A percentile compares a stretch with the other conserved stretches of the same genome.
Conservation (phyloP, 2,113 vertebrate genomes). For the Leptobrachium ailaonicum region DNA sequence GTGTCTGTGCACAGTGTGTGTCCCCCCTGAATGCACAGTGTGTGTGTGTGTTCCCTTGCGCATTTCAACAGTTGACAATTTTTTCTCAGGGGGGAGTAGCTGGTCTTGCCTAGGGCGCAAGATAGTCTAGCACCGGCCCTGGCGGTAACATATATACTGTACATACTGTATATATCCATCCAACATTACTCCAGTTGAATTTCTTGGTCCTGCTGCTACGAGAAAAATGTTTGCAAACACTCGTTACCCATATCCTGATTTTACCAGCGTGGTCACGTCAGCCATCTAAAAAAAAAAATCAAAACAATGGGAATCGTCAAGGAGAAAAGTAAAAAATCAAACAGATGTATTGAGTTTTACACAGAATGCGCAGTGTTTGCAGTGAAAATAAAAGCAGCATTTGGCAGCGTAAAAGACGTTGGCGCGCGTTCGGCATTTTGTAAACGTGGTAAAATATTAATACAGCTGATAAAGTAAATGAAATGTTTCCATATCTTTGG, state of each 20-base stretch:
- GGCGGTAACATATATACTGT: no score
- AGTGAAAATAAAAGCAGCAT: slow-evolving; percentile 71
- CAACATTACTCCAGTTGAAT: no score
- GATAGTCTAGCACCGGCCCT: no score
- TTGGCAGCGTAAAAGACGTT: slow-evolving; percentile 75
- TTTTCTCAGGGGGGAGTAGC: no score
- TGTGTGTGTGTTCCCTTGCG: no score
- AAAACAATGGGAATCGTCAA: slow-evolving; percentile 28
- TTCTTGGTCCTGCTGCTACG: no score
- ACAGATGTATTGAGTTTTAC: slow-evolving; percentile 75
- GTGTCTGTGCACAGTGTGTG: no score
- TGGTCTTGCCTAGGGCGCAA: no score
- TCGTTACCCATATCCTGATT: slow-evolving; percentile 47
- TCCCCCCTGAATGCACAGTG: no score
- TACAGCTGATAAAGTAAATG: slow-evolving; percentile 66
- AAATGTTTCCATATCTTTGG: slow-evolving; percentile 56
- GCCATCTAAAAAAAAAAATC: background rate
- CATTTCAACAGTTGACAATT: no score
- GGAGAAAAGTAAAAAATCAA: slow-evolving; percentile 62
- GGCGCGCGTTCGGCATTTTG: slow-evolving; percentile 70
- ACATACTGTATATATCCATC: no score
- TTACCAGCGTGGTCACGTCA: slow-evolving; percentile 25
- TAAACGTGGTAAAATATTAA: slow-evolving; percentile 73
- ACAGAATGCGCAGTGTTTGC: slow-evolving; percentile 74
- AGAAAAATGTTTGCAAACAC: slow-evolving; percentile 20